phyloP scores from a whole-genome alignment of 2,888 invertebrate species.

The Callyntrura sp. region DNA sequence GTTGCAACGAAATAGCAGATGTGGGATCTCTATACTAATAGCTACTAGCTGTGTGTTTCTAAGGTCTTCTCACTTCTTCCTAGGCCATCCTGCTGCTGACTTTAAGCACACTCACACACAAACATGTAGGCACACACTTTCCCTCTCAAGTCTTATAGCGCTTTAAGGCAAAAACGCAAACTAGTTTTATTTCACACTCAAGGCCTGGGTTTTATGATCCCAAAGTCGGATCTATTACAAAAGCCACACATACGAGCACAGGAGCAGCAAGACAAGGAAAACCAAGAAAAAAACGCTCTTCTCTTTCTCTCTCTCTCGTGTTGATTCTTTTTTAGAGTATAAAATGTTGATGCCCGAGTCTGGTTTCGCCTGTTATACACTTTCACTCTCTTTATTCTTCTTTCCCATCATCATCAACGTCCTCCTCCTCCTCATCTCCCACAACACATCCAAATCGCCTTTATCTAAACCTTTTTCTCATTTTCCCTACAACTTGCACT shows the following conservation, averaged over 20 bases:
- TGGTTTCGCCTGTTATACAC: slow-evolving; percentile 1
- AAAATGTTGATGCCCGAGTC: background rate
- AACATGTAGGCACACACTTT: background rate
- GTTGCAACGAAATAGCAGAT: background rate
- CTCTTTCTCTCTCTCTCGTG: slow-evolving; percentile 1
- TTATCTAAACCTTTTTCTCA: slow-evolving; percentile 10
- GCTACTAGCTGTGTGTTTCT: background rate
- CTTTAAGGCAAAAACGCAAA: slow-evolving; percentile 53
- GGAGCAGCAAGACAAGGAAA: background rate
- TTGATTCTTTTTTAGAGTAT: slow-evolving; percentile 13
- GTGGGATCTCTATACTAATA: background rate
- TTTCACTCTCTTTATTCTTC: slow-evolving; percentile 35
- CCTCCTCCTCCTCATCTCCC: background rate
- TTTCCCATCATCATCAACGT: slow-evolving; percentile 18
- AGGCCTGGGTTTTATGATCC: slow-evolving; percentile 64
- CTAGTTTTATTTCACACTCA: slow-evolving; percentile 63
- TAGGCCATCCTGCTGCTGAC: background rate
- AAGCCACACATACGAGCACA: slow-evolving; percentile 18
- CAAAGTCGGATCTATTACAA: slow-evolving; percentile 61
- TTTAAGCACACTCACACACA: background rate
- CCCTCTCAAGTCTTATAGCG: background rate
- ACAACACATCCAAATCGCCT: background rate
- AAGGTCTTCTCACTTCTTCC: background rate
- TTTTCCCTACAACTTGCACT: slow-evolving; percentile 38
- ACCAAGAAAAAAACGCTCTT: background rate